Percentiles rank a stretch among this genome's conserved stretches.
phyloP scores from a whole-genome alignment of 2,113 vertebrate species.

The Arvicanthis niloticus region DNA sequence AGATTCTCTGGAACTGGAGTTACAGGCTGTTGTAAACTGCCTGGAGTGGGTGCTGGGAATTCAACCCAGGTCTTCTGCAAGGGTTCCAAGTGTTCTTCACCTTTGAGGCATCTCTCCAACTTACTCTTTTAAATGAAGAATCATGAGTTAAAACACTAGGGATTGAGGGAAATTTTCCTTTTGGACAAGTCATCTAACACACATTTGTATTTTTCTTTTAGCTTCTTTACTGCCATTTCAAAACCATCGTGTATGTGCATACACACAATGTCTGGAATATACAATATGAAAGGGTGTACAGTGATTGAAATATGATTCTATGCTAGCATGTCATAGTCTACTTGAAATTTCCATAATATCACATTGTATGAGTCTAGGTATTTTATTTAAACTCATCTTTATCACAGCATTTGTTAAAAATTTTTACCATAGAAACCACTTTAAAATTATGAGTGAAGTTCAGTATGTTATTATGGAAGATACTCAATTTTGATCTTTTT shows the following conservation, averaged over 20 bases:
- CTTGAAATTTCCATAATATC: not conserved
- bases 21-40: not conserved
- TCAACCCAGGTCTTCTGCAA: too few species aligned
- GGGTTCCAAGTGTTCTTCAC: not conserved
- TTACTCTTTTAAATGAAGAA: conserved; percentile 12
- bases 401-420: not conserved
- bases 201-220: conserved; percentile 4
- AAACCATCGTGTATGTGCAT: not conserved
- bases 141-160: not conserved
- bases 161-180: not conserved
- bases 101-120: not conserved
- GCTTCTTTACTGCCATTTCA: not conserved
- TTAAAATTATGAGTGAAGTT: conserved; percentile 33
- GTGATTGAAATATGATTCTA: not conserved
- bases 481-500: conserved; percentile 23
- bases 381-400: conserved; percentile 56
- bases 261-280: not conserved
- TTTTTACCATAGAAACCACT: not conserved
- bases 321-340: not conserved
- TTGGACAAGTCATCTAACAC: not conserved
- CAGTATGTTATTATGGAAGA: not conserved
- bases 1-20: not conserved
- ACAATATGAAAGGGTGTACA: not conserved
- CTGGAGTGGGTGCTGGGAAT: not conserved
- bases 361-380: not conserved